Evolutionary conservation across 2,888 invertebrate species (phyloP), one percentile per base, ranked within the genome.

Genomic region (Eudemis profundana): DNA sequence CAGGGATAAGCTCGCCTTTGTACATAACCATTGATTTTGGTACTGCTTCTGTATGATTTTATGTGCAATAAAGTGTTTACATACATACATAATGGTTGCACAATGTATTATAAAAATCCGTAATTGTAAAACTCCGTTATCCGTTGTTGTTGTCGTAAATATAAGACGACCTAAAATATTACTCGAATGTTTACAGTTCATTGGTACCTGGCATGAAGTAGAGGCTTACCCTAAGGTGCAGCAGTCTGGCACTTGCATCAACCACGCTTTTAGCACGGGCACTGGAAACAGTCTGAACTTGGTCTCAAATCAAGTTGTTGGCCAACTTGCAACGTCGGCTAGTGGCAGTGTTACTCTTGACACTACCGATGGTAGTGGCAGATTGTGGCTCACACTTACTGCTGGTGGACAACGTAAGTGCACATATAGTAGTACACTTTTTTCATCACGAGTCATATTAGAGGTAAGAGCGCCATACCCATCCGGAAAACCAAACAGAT

Each of bases 181-280:
- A 5, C 8, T 33, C 1, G 7, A n/a, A 8, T 8, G 5, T 10
- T 4, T 78, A 44, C 78, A 93, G 93, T 93, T 90, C 73, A 70
- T 90, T 66, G 94, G 94, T 23, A 89, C 87, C 75, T 94, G 94
- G 94, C 93, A 92, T 76, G 94, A 94, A 79, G 88, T 88, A 19
- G 66, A 60, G n/a, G 67, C 69, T 7, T 71, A 71, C 56, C 93
- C 93, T 70, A 89, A 93, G 5, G 67, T 93, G 21, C 93, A 93
- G 73, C 91, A 94, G 79, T 36, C 51, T 0, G 92, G 88, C 10
- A 93, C 44, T 7, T 61, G 61, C 15, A 44, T 61, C 23, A 61
- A 61, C 51, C 61, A 61, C 23, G 15, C 4, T 0, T 61, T 51
- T 23, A 21, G 17, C 21, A n/a, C 29, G 7, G 17, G 17, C 21